A percentile compares a stretch with the other conserved stretches of the same genome.
phyloP scores from a whole-genome alignment of 2,113 vertebrate species.

The Muntiacus muntjak region DNA sequence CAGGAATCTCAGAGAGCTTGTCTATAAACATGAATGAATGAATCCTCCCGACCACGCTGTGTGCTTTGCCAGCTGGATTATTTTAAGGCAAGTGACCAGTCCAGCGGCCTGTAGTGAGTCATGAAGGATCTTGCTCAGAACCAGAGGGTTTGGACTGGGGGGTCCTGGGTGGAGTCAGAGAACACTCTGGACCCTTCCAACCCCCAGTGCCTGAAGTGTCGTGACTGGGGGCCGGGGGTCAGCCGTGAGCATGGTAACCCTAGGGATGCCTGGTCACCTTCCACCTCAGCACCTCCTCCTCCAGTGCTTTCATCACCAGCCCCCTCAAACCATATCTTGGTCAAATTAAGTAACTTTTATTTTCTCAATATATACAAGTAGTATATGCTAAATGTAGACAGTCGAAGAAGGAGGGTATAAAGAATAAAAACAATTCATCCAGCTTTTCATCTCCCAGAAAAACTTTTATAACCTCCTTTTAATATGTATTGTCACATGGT shows the following conservation, averaged over 20 bases:
- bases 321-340: background rate
- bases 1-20: conserved; percentile 44
- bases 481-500: background rate
- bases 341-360: background rate
- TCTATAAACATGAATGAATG: conserved; percentile 68
- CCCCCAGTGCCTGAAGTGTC: background rate
- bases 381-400: background rate
- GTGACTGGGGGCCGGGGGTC: background rate
- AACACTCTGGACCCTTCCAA: background rate
- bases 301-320: background rate
- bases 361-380: background rate
- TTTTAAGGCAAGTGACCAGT: conserved; percentile 50
- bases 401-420: background rate
- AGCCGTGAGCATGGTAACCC: background rate
- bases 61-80: conserved; percentile 55
- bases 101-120: conserved; percentile 39
- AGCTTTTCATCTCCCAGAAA: background rate
- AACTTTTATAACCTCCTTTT: background rate
- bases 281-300: background rate
- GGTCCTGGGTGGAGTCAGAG: background rate
- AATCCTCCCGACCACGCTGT: background rate
- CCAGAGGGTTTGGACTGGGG: background rate
- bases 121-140: background rate
- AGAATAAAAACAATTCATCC: background rate
- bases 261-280: background rate